These are phyloP conservation scores for Tokudaia tokunoshimensis DNA, from an alignment of 2,797 vertebrate species.

Conservation along the genomic window DNA sequence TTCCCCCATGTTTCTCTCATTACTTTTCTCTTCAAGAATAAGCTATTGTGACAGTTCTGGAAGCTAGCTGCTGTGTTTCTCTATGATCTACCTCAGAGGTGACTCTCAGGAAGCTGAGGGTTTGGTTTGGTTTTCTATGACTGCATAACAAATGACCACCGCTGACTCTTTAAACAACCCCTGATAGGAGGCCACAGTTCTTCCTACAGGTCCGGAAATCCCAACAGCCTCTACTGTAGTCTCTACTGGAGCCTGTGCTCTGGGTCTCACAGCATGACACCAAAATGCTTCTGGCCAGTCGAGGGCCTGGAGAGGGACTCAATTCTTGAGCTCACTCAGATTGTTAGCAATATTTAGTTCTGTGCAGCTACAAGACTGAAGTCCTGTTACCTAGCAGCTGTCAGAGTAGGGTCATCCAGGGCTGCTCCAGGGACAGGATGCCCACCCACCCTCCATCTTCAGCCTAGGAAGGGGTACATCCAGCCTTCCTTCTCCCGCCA, in stretches of 20 bases:
- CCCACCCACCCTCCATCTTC: not conserved
- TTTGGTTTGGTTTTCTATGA: not conserved
- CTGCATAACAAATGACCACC: not conserved
- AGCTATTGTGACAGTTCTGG: not conserved
- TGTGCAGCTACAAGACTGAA: not conserved
- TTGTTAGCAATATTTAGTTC: not conserved
- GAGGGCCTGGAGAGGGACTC: not conserved
- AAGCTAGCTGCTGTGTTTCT: not conserved
- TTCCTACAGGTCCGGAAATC: not conserved
- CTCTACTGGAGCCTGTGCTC: not conserved
- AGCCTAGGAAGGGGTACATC: not conserved
- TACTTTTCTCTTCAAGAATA: not conserved
- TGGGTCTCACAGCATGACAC: not conserved
- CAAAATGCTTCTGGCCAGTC: not conserved
- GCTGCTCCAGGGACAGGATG: rapidly evolving
- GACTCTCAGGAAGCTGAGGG: not conserved
- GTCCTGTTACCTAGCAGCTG: not conserved
- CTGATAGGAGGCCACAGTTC: not conserved
- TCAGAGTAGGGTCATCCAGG: not conserved
- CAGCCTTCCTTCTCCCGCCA: not conserved
- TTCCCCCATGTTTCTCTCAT: not conserved
- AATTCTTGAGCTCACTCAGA: not conserved
- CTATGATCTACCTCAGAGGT: not conserved
- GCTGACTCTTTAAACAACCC: not conserved
- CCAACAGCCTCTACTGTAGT: not conserved